Conservation (phyloP, 2,113 vertebrate genomes). For the Oenanthe oenanthe region DNA sequence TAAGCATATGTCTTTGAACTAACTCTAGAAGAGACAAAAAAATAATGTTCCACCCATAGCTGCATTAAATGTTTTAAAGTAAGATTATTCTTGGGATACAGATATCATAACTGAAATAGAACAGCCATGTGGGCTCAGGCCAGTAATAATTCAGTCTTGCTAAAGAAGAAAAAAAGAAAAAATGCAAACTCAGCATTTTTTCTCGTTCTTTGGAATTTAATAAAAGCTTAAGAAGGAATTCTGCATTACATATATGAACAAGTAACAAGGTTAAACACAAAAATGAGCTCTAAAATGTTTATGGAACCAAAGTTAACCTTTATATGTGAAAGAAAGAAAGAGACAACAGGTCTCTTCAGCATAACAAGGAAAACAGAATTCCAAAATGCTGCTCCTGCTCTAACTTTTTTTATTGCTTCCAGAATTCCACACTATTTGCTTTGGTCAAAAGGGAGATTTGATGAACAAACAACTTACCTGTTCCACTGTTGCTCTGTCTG, state of each 20-base stretch:
- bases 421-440: background rate
- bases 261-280: background rate
- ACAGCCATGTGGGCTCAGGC: background rate
- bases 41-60: background rate
- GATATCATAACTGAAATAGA: background rate
- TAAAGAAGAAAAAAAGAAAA: background rate
- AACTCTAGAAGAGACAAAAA: background rate
- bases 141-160: background rate
- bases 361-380: background rate
- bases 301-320: background rate
- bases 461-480: conserved; percentile 77
- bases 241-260: background rate
- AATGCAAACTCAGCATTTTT: background rate
- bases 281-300: background rate
- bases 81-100: background rate
- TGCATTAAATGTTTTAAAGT: background rate
- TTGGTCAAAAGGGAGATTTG: background rate
- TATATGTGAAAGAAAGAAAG: background rate
- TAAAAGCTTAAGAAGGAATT: background rate
- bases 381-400: background rate
- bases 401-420: background rate
- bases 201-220: background rate
- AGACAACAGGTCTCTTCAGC: background rate
- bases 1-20: background rate
- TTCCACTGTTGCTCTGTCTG: conserved; percentile 95